These are phyloP conservation scores for Corythoichthys intestinalis DNA, from an alignment of 2,113 vertebrate genomes.

Conservation along the genomic window DNA sequence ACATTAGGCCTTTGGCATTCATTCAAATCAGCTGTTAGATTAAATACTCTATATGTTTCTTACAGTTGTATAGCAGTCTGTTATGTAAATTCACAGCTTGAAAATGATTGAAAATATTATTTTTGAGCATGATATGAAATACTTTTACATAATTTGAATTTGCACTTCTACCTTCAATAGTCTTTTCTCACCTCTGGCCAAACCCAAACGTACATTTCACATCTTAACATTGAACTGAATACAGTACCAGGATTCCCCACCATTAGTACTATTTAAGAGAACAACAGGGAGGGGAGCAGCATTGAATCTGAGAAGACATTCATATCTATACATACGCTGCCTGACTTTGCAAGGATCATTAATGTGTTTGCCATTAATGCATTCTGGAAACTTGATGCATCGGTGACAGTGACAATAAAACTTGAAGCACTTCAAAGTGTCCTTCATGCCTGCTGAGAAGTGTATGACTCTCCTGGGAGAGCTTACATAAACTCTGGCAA, in stretches of 20 bases:
- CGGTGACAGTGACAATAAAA: slow-evolving; percentile 27
- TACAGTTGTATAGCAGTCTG: too few species aligned
- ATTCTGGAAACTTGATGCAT: slow-evolving; percentile 17
- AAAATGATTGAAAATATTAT: too few species aligned
- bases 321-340: slow-evolving; percentile 7
- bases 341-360: slow-evolving; percentile 3
- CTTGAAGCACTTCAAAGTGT: slow-evolving; percentile 25
- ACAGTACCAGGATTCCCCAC: not conserved
- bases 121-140: too few species aligned
- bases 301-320: slow-evolving; percentile 4
- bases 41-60: too few species aligned
- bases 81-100: too few species aligned
- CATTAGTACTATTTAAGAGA: slow-evolving; percentile 5
- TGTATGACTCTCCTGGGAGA: slow-evolving; percentile 49
- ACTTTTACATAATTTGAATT: too few species aligned
- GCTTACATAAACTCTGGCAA: slow-evolving; percentile 73
- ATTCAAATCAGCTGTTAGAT: too few species aligned
- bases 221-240: not conserved
- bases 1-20: too few species aligned
- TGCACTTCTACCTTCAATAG: too few species aligned
- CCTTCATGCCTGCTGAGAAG: slow-evolving; percentile 37
- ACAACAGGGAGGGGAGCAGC: not conserved
- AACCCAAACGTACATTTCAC: not conserved
- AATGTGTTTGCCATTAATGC: slow-evolving; percentile 12
- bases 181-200: too few species aligned